Evolutionary conservation across 2,888 invertebrate species (phyloP), one percentile per base, ranked within the genome.

Genomic region (Torymus tubicola): DNA sequence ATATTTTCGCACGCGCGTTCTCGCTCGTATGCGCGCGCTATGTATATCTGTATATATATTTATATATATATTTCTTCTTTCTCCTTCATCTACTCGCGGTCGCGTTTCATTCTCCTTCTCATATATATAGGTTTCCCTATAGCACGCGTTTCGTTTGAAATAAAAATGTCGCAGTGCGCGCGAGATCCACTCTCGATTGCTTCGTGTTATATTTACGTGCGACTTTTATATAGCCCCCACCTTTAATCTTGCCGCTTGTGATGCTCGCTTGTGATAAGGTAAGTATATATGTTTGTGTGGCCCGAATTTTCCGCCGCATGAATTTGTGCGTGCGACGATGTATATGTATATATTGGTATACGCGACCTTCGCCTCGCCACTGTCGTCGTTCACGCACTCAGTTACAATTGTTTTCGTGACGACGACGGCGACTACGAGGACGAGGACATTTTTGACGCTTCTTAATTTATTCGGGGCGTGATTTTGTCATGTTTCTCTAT

Each of bases 161-260:
- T 61, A 74, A 80, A 82, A 82, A 77, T 74, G 80, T 81, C 78
- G 78, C 81, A 81, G 73, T 58, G 52, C 55, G 58, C 52, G 53
- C n/a, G 81, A 65, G 71, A 75, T 76, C 60, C 61, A 50, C 71
- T 81, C 71, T 81, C 78, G 71, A 82, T 69, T 79, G 76, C 31
- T 63, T 50, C 70, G 63, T 42, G 42, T 77, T 80, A 80, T 80
- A 80, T 82, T 74, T 80, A 78, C 80, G 75, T 63, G 74, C 80
- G 70, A 67, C 71, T 63, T 58, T 74, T 60, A 64, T 68, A 14
- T 42, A n/a, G 31, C 64, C 42, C 64, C 50, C 16, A 16, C 52
- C 65, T 8, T 8, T 0, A 1, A 8, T 8, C 42, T 42, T n/a
- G n/a, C n/a, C n/a, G 60, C 69, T 21, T 21, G 21, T 21, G 69